phyloP scores from a whole-genome alignment of 1,140 invertebrate genomes.

The Sinella curviseta region DNA sequence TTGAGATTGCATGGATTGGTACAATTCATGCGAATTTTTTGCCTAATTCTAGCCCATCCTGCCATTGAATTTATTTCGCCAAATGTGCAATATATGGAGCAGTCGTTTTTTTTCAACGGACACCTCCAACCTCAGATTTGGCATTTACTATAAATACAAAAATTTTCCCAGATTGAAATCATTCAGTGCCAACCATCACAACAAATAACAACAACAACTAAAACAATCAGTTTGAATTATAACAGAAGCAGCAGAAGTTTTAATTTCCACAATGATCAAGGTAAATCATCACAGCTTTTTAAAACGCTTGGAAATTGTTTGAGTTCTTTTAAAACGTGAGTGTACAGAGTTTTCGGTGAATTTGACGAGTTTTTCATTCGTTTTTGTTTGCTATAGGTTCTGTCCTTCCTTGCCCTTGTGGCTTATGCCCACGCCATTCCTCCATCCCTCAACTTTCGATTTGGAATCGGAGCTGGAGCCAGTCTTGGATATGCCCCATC shows the following conservation, averaged over 20 bases:
- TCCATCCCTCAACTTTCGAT: background rate
- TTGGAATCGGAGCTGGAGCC: too few relatives aligned
- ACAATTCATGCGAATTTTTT: background rate
- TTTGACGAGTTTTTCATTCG: too few relatives aligned
- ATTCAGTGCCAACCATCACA: background rate
- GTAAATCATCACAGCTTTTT: too few relatives aligned
- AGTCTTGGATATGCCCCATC: too few relatives aligned
- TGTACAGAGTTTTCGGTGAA: too few relatives aligned
- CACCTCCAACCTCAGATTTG: too few relatives aligned
- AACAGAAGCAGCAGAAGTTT: background rate
- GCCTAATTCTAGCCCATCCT: background rate
- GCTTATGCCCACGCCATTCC: background rate
- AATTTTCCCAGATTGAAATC: background rate
- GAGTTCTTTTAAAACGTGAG: background rate
- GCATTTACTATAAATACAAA: background rate
- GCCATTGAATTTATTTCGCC: too few relatives aligned
- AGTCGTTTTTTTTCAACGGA: too few relatives aligned
- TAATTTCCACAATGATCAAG: slow-evolving; percentile 1
- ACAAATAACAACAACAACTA: background rate
- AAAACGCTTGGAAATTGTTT: too few relatives aligned
- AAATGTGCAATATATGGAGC: background rate
- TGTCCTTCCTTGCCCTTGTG: background rate
- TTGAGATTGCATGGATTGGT: too few relatives aligned
- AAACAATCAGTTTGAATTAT: background rate
- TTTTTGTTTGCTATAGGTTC: background rate